Conservation (phyloP, 1,140 invertebrate genomes). For the Mamestra configurata region DNA sequence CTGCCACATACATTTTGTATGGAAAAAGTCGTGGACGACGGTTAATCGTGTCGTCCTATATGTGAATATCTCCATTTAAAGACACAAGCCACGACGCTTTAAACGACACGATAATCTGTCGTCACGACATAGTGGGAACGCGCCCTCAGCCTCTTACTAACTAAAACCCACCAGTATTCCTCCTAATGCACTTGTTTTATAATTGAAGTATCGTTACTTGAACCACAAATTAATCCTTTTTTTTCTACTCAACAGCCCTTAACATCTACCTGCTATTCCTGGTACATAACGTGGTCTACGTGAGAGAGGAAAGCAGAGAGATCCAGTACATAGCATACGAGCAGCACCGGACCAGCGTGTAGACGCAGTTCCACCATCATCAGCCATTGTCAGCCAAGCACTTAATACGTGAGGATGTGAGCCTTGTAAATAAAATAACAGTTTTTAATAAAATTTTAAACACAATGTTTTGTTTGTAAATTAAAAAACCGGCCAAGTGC, state of each 20-base stretch:
- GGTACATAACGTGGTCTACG: conserved; percentile 60
- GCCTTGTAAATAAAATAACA: conserved; percentile 14
- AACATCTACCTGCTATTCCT: conserved; percentile 64
- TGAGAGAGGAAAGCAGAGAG: conserved; percentile 55
- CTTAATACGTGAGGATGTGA: conserved; percentile 17
- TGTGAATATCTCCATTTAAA: no score
- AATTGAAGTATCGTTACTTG: no score
- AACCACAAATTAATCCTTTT: neutral
- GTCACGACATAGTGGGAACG: no score
- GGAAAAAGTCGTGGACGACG: no score
- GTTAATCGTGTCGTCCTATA: no score
- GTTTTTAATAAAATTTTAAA: conserved; percentile 13
- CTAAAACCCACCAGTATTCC: no score
- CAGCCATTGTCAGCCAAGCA: neutral
- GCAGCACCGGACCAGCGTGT: conserved; percentile 30
- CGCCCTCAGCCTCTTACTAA: no score
- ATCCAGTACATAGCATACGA: conserved; percentile 63
- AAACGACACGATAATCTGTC: no score
- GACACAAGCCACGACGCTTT: no score
- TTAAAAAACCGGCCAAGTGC: no score
- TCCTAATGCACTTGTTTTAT: no score
- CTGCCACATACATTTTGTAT: no score
- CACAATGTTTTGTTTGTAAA: neutral
- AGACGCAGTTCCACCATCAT: neutral
- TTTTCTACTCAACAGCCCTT: conserved; percentile 57